Evolutionary conservation across 2,797 vertebrate genomes (phyloP), one percentile per base, ranked within the genome.

Genomic region (Tapera naevia): DNA sequence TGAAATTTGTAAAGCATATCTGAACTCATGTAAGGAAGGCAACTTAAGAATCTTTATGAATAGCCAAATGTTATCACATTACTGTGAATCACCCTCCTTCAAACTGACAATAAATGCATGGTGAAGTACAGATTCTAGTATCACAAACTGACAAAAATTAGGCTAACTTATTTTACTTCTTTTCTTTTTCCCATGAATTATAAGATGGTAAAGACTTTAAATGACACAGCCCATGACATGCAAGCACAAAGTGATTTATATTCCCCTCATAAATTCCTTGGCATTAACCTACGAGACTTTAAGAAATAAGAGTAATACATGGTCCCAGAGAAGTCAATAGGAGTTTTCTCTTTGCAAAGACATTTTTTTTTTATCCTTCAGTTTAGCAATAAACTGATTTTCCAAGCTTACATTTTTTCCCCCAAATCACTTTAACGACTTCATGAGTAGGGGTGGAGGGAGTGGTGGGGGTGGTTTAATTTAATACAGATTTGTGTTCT

Each of bases 321-420:
- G 45, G 67, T 91, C 23, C 58, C 24, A 17, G 8, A 86, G 50
- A 74, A 71, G 62, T 56, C 45, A 86, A 19, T 12, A 27, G 32
- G n/a, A 57, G n/a, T 91, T 89, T 60, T 9, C 21, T 83, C 39
- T 71, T 78, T 70, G 19, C 37, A 65, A 70, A 4, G 48, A 24
- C 27, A 10, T 64, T 61, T 62, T 66, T 62, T 66, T 71, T 64
- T 30, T 13, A 51, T 32, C 51, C 62, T 57, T 39, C 28, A 70
- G 45, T 86, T 88, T 33, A 91, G 56, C 56, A 60, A 73, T 57
- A 89, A 90, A 78, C 45, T 57, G 50, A 67, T 82, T 93, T 94
- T 95, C 56, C 30, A 66, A 80, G 41, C 27, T 76, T 87, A 58
- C 24, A 46, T 85, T 76, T 94, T 33, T 45, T 35, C 21, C 66